Conservation (phyloP, 1,140 invertebrate genomes). For the Chymomyza costata region DNA sequence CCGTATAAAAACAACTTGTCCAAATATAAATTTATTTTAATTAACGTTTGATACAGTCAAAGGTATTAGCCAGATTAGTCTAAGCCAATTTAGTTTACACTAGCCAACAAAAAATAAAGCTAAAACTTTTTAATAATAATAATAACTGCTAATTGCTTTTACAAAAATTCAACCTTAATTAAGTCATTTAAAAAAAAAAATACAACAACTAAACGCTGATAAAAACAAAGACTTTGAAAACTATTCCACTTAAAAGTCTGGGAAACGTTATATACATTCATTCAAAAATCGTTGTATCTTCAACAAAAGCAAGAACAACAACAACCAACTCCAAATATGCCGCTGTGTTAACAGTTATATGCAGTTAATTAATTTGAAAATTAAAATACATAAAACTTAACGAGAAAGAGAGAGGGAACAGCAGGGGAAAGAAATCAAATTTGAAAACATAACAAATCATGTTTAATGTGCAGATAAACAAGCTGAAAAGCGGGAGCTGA, state of each 20-base stretch:
- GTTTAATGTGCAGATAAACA: constrained; percentile 43
- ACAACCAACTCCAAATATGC: constrained; percentile 19
- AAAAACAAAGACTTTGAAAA: constrained; percentile 8
- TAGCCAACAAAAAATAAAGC: constrained; percentile 7
- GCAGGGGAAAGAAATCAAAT: no score
- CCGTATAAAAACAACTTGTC: constrained; percentile 19
- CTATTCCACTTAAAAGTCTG: neutral
- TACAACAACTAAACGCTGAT: constrained; percentile 1
- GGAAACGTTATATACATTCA: no score
- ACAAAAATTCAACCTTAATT: constrained; percentile 43
- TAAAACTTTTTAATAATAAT: constrained; percentile 4
- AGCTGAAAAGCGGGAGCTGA: no score
- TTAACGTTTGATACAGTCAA: constrained; percentile 60
- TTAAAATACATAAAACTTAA: constrained; percentile 33
- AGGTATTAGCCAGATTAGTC: no score
- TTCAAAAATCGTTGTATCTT: no score
- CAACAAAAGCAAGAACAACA: neutral
- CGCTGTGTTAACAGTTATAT: constrained; percentile 62
- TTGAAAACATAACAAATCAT: constrained; percentile 53
- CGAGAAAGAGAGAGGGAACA: constrained; percentile 30
- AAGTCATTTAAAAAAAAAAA: constrained; percentile 44
- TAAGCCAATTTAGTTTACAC: constrained; percentile 24
- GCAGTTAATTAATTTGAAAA: constrained; percentile 57
- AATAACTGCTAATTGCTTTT: no score
- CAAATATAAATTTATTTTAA: constrained; percentile 52